Evolutionary conservation across 2,888 invertebrate species (phyloP), one percentile per base, ranked within the genome.

Genomic region (Trichopoda pennipes): DNA sequence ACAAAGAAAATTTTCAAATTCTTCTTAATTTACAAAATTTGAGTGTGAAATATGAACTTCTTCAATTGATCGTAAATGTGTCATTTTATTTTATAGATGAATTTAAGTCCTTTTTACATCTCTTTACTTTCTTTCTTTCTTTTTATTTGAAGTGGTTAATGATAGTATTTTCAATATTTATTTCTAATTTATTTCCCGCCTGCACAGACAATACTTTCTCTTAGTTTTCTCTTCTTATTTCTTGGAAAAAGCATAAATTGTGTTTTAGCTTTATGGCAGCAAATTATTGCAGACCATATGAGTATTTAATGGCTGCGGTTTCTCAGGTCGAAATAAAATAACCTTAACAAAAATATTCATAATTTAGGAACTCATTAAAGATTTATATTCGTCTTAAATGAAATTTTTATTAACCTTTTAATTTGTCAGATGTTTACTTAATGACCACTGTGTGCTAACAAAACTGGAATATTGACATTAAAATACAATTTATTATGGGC

Each of bases 11-110:
- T 49, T 47, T 23, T 17, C 17, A 23, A 12, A 38, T 64, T 21
- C 3, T 53, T 53, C 16, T 28, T 6, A 10, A 51, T 49, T 44
- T 1, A 44, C 35, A 44, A 55, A n/a, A 63, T 49, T 60, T 51
- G 28, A 58, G 16, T 53, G 58, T 74, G 60, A 81, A 72, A 73
- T 76, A 76, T 81, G 72, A 76, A 77, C 68, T 73, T 81, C 63
- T 56, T 68, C 28, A 56, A 14, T 51, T 38, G 70, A 80, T 81
- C 78, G 74, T 81, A 78, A 81, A 81, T 78, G 78, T 78, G 81
- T 81, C 81, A 81, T 70, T 78, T 66, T 64, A 81, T 70, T 78
- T 66, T 64, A 70, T 74, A 55, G 78, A 78, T 74, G 70, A 74
- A 66, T 81, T 81, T 49, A 78, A 75, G 74, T 75, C 81, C 81